Base-by-base conservation (phyloP, 2,888 invertebrate species). In the Cerastoderma edule region DNA sequence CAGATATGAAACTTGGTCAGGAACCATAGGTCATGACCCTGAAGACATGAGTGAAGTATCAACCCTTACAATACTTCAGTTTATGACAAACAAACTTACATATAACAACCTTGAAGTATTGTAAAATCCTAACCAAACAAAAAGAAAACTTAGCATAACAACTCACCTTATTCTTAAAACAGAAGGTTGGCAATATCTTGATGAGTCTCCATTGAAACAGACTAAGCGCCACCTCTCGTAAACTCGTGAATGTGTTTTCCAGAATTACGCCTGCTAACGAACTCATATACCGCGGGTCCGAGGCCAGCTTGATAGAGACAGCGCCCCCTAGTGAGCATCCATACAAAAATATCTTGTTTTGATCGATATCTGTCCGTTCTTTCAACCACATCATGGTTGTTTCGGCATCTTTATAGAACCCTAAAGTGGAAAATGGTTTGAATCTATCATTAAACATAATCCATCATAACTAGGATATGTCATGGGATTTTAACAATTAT, bases 211-310 rank as follows among this genome's bases (percentile, higher is more conserved):
- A 95, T 90, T 96, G 95, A 83, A 98, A 94, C 85, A 98, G 94
- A 78, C 96, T 95, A 86, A 95, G 95, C 24, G 97, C 97, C 95
- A 98, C 97, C 82, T 97, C 97, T 39, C 97, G 97, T 93, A 99
- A 96, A 92, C 96, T 96, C 4, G 98, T 98, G 90, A 99, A 99
- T 2, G 98, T 98, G 92, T 99, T 99, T 93, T 99, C 98, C 24
- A 98, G 95, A 83, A 99, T 95, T 79, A 98, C 93, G 85, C 96
- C 97, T 95, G 96, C 96, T 78, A 98, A 95, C 93, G 95, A 96
- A 86, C 95, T 95, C 48, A 95, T 94, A 93, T 96, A 96, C 84
- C 96, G 95, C 24, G 95, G 94, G 88, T 95, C 95, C 27, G 96
- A 95, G 1, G 96, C 96, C 75, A 97, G 94, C 93, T 98, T 96